Evolutionary conservation across 2,888 invertebrate species (phyloP).

Genomic region (Notodonta ziczac): DNA sequence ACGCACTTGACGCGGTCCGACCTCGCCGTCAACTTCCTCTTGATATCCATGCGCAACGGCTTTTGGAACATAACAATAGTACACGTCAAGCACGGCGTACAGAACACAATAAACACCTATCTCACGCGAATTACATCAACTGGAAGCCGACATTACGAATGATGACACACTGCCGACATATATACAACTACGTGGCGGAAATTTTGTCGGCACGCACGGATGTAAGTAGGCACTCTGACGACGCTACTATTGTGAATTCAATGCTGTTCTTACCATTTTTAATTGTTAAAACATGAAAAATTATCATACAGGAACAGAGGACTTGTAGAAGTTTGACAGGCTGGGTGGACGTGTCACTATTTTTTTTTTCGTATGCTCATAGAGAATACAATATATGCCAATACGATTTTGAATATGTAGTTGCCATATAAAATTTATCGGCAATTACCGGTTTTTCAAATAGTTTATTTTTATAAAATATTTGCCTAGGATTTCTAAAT

Average conservation of each 20-base stretch:
- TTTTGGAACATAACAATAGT: conserved; percentile 70
- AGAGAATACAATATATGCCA: conserved; percentile 12
- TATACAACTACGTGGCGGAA: conserved; percentile 53
- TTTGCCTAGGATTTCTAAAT: neutral
- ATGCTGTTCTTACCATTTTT: conserved; percentile 71
- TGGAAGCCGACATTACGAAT: conserved; percentile 63
- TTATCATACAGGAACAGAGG: conserved; percentile 58
- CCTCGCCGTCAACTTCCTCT: conserved; percentile 97
- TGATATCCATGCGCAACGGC: conserved; percentile 99
- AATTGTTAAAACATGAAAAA: conserved; percentile 76
- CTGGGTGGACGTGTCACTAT: conserved; percentile 78
- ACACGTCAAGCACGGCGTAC: conserved; percentile 30
- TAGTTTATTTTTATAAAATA: no score
- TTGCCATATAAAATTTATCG: conserved; percentile 13
- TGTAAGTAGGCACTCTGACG: conserved; percentile 19
- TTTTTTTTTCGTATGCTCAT: conserved; percentile 48
- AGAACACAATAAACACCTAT: conserved; percentile 40
- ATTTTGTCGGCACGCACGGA: conserved; percentile 24
- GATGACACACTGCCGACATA: conserved; percentile 61
- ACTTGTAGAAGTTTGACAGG: conserved; percentile 72
- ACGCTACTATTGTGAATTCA: conserved; percentile 31
- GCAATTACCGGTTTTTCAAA: conserved; percentile 35
- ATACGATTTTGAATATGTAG: conserved; percentile 34
- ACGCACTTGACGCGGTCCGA: conserved; percentile 99
- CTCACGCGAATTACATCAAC: conserved; percentile 46